Evolutionary conservation across 2,797 vertebrate genomes (phyloP), one percentile per base, ranked within the genome.

Genomic region (Peromyscus melanophrys): DNA sequence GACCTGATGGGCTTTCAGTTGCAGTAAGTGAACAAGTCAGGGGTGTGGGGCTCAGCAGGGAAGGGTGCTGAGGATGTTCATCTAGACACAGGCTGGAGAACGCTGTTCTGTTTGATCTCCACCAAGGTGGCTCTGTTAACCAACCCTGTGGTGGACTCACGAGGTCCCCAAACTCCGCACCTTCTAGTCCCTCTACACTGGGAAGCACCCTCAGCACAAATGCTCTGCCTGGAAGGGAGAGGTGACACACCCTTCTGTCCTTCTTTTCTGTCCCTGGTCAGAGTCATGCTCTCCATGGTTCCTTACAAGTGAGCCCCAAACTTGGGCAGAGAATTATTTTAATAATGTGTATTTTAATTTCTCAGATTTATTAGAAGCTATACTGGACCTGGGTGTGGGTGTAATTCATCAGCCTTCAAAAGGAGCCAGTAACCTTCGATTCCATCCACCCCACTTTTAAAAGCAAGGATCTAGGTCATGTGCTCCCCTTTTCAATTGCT

Each of bases 331-430:
- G 75, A 49, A 46, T 59, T 81, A 57, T 84, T 76, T 81, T 52
- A 84, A 43, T 76, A 71, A 43, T n/a, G 17, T 17, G 93, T 61
- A 57, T 81, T 83, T 93, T 61, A 71, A 86, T 77, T 78, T 92
- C 61, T 63, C 57, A 75, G n/a, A 80, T 65, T 77, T 29, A n/a
- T 63, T 81, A 89, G 94, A 96, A 87, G 46, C 61, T 8, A 31
- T 7, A 78, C 55, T 21, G 25, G 2, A 1, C 17, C 6, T 12
- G 12, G 40, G 9, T 84, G 7, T 89, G 37, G 75, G 6, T 61
- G 4, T 52, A 46, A 34, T 71, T 40, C 37, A 86, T 87, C 23
- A 37, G 49, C 31, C 43, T 31, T 80, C 95, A 86, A 82, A 93
- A 90, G 29, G 59, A 77, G 21, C 46, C 46, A 82, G 29, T 40